Base-by-base conservation (phyloP, 2,113 vertebrate species). In the Mesoclemmys tuberculata region DNA sequence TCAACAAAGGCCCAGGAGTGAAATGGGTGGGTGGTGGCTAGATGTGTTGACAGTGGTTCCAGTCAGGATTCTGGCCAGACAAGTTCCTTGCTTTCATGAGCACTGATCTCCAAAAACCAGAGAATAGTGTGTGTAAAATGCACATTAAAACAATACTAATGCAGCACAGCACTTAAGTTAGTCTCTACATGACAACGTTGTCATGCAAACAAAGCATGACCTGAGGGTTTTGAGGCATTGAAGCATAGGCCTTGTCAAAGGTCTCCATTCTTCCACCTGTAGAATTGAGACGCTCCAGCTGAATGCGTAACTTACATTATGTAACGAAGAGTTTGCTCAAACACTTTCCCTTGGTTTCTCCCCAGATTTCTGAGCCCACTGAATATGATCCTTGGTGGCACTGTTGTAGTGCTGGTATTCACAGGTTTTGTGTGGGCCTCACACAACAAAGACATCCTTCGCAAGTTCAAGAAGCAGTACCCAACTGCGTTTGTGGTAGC, bases 351-450 rank as follows among this genome's bases (percentile, higher is more conserved):
- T 52, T 12, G 26, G 10, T 54, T 44, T 61, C 46, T 38, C 3
- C 90, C 6, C 98, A 99, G 99, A 96, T 99, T 99, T 88, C 95
- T 99, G 97, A 99, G 99, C 91, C 99, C 99, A 35, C 88, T 99
- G 95, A 98, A 98, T 85, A 99, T 99, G 99, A 97, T 99, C 46
- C 98, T 99, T 9, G 99, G 99, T 1, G 98, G 98, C 44, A 95
- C 97, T 0, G 98, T 99, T 94, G 99, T 99, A 90, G 98, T 98
- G 29, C 96, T 98, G 91, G 97, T 99, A 87, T 99, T 99, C 98
- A 88, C 98, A 31, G 98, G 98, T 0, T 99, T 99, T 0, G 98
- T 99, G 92, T 99, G 99, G 99, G 98, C 98, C 1, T 99, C 98
- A 0, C 99, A 99, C 80, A 99, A 99, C 96, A 98, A 98, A 94